These are phyloP conservation scores for Apantesis nais DNA, from an alignment of 2,888 invertebrate genomes.

Conservation along the genomic window DNA sequence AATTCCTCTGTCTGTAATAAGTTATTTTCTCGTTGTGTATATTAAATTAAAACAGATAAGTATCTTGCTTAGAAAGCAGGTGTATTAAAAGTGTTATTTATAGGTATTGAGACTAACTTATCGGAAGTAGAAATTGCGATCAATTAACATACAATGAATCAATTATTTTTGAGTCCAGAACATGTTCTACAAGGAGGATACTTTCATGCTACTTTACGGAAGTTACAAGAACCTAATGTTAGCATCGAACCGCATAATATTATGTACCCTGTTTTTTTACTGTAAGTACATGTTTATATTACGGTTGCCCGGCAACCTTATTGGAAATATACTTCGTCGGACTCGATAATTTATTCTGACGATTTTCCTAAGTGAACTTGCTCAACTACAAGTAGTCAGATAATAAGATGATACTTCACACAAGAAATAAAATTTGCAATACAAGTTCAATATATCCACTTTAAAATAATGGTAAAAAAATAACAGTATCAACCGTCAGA, in stretches of 20 bases:
- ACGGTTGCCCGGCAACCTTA: not conserved
- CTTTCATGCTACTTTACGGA: conserved; percentile 92
- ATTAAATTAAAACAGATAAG: not conserved
- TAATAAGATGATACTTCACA: too few species aligned
- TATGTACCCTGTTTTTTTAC: conserved; percentile 94
- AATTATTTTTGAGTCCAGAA: conserved; percentile 77
- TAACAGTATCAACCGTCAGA: not conserved
- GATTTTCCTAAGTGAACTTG: not conserved
- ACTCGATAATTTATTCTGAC: conserved; percentile 5
- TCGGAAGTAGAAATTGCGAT: not conserved
- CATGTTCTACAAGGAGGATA: conserved; percentile 93
- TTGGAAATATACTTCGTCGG: not conserved
- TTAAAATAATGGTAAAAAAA: not conserved
- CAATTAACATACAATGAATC: conserved; percentile 56
- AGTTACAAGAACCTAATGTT: conserved; percentile 92
- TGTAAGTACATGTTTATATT: conserved; percentile 85
- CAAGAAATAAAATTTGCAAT: too few species aligned
- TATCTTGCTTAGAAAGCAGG: not conserved
- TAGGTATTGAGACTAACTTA: not conserved
- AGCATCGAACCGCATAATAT: conserved; percentile 91
- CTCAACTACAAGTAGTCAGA: not conserved
- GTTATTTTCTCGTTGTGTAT: not conserved
- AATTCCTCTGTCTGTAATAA: not conserved
- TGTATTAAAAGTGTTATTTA: not conserved
- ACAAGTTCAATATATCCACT: not conserved